Percentiles rank a stretch among this genome's conserved stretches.
phyloP scores from a whole-genome alignment of 1,140 invertebrate species.

The Tetramorium simillimum region DNA sequence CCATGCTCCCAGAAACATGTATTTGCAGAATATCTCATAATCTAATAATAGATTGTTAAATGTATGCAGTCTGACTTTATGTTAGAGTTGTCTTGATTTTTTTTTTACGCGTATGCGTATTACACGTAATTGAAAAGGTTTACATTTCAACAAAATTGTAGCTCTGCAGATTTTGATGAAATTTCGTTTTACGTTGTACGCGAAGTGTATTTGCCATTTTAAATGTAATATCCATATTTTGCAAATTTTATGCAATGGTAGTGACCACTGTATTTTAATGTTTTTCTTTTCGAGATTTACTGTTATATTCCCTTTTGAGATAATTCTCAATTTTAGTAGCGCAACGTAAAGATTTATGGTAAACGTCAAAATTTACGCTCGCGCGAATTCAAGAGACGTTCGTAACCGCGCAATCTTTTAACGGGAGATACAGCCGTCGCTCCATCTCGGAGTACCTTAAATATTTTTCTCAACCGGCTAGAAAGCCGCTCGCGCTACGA shows the following conservation, averaged over 20 bases:
- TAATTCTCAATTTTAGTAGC: slow-evolving; percentile 5
- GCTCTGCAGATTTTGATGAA: neutral
- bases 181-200: slow-evolving; percentile 1
- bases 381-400: neutral
- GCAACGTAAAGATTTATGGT: slow-evolving; percentile 5
- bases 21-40: neutral
- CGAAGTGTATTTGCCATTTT: neutral
- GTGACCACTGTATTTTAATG: neutral
- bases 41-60: slow-evolving; percentile 19
- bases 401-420: slow-evolving; percentile 13
- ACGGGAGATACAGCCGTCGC: slow-evolving; percentile 1
- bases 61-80: neutral
- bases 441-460: neutral
- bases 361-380: neutral
- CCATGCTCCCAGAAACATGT: neutral
- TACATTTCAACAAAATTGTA: slow-evolving; percentile 1
- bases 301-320: neutral
- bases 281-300: neutral
- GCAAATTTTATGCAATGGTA: neutral
- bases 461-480: slow-evolving; percentile 39
- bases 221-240: neutral
- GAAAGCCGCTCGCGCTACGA: slow-evolving; percentile 40
- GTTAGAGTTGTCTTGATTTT: neutral
- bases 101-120: neutral
- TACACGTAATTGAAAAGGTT: slow-evolving; percentile 6